phyloP scores from a whole-genome alignment of 2,797 vertebrate species.

The Synanceia verrucosa region DNA sequence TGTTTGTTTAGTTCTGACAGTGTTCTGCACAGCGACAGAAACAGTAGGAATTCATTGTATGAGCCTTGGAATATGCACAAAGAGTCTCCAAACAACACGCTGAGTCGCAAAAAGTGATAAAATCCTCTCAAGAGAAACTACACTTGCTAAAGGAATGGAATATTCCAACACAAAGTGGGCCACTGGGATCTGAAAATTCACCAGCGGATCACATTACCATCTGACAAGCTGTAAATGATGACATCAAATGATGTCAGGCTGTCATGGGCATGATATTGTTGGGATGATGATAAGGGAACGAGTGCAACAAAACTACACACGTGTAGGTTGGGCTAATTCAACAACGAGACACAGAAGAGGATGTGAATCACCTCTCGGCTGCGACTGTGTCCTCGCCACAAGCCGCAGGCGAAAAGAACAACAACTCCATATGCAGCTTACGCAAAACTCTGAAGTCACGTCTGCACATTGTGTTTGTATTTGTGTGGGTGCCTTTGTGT shows the following conservation, averaged over 20 bases:
- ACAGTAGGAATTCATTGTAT: background rate
- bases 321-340: conserved; percentile 4
- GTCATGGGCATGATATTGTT: conserved; percentile 8
- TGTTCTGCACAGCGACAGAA: background rate
- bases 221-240: conserved; percentile 13
- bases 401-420: conserved; percentile 10
- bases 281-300: background rate
- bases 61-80: background rate
- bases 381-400: background rate
- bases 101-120: background rate
- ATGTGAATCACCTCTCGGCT: conserved; percentile 13
- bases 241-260: conserved; percentile 14
- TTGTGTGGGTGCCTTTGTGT: conserved; percentile 4
- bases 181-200: conserved; percentile 10
- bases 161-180: background rate
- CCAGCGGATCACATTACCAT: background rate
- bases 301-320: background rate
- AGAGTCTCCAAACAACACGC: background rate
- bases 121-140: conserved; percentile 1
- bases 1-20: background rate
- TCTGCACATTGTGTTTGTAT: background rate
- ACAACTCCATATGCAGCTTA: conserved; percentile 1
- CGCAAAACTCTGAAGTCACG: conserved; percentile 15
- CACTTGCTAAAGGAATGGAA: background rate
- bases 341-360: conserved; percentile 16